These are phyloP conservation scores for Piaya cayana DNA, from an alignment of 2,113 vertebrate species.

Conservation along the genomic window DNA sequence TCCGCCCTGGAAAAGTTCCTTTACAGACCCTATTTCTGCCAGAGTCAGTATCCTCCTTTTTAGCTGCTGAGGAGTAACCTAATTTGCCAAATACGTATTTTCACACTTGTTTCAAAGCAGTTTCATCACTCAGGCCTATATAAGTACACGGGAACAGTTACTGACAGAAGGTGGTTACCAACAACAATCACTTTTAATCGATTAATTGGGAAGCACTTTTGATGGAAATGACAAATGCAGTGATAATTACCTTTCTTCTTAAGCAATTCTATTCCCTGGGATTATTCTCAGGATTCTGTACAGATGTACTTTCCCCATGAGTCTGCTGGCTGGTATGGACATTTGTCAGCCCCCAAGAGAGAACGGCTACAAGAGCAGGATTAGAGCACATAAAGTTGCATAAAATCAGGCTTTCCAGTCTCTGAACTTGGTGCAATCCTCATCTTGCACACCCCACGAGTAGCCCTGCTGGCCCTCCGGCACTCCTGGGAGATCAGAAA, in stretches of 20 bases:
- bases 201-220: background rate
- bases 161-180: background rate
- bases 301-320: background rate
- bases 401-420: background rate
- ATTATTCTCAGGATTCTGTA: background rate
- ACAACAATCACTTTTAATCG: background rate
- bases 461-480: background rate
- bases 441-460: background rate
- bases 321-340: background rate
- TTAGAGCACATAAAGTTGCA: background rate
- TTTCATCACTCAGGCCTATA: background rate
- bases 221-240: background rate
- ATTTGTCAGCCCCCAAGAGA: background rate
- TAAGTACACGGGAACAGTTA: background rate
- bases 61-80: background rate
- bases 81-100: background rate
- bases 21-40: background rate
- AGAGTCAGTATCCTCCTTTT: background rate
- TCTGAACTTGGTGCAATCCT: background rate
- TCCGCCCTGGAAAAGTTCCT: background rate
- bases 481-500: slow-evolving; percentile 19
- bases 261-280: background rate
- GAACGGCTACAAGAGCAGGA: background rate
- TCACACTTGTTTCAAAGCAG: background rate
- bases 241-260: background rate